Evolutionary conservation across 2,113 vertebrate species (phyloP), one percentile per base, ranked within the genome.

Genomic region (Prunella himalayana): DNA sequence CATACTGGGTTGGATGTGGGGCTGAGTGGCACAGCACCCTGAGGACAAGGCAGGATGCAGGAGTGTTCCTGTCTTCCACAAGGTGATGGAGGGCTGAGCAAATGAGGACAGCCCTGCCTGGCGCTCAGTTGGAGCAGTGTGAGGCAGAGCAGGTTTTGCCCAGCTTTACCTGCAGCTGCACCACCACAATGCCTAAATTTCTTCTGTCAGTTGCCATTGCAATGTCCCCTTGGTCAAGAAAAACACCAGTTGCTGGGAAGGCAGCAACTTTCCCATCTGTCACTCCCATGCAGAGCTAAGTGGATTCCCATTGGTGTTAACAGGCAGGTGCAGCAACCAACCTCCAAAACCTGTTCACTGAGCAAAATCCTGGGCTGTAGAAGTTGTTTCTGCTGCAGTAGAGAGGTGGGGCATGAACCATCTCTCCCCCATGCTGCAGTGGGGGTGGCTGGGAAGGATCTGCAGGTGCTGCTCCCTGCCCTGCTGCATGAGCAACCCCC

Each of bases 121-220:
- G 21, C 0, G 0, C 14, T 76, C 56, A 3, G 0, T 0, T 27
- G 8, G 41, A 14, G 21, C 6, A 16, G 35, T 4, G 8, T 49
- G 57, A 68, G 24, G 44, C 0, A 0, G 31, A 68, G 39, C 24
- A 50, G 66, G 23, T 1, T 2, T 54, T 27, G 33, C 6, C 6
- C 70, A 10, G 28, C 8, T 82, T 76, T 30, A 41, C 35, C 9
- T 1, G 41, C 53, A 86, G 27, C 33, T 51, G 70, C 47, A 69
- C 30, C n/a, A 15, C 23, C 10, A 1, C 51, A 57, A 14, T 41
- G n/a, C 31, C 37, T 56, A 15, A 17, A 76, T 61, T 18, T 79
- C 49, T 87, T 59, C 69, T 54, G 28, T n/a, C 7, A 3, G 18
- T 60, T 89, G 47, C n/a, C 14, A 28, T 31, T 70, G 25, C 39